phyloP scores from a whole-genome alignment of 2,113 vertebrate species.

The Pontoporia blainvillei region DNA sequence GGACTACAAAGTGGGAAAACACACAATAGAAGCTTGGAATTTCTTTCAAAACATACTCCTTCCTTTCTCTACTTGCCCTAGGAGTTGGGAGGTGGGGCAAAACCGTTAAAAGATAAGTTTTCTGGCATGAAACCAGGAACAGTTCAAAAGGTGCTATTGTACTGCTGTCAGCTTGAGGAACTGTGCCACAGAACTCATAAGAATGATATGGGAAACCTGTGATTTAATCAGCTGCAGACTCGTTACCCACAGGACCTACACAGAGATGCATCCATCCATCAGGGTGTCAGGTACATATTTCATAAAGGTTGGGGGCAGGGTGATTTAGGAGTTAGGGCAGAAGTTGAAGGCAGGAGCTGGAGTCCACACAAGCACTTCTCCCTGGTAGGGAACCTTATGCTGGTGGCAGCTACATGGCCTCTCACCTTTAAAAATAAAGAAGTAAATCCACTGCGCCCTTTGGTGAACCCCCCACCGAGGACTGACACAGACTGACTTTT shows the following conservation, averaged over 20 bases:
- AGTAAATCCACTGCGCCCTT: not conserved
- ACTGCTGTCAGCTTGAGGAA: slow-evolving; percentile 38
- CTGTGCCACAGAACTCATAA: not conserved
- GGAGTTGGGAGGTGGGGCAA: not conserved
- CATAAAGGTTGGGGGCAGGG: not conserved
- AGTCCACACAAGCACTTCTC: not conserved
- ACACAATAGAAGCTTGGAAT: slow-evolving; percentile 21
- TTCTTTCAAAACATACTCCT: slow-evolving; percentile 44
- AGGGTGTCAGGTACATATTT: not conserved
- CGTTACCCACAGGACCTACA: not conserved
- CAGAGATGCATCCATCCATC: not conserved
- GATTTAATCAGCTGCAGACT: slow-evolving; percentile 23
- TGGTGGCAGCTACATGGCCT: not conserved
- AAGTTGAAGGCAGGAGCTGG: not conserved
- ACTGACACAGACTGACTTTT: not conserved
- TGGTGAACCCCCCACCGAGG: not conserved
- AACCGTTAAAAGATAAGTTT: slow-evolving; percentile 46
- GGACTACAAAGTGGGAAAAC: not conserved
- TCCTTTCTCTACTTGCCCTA: slow-evolving; percentile 21
- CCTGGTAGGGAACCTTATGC: not conserved
- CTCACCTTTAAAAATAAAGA: not conserved
- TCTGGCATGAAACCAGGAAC: slow-evolving; percentile 45
- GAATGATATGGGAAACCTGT: slow-evolving; percentile 28
- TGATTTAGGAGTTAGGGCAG: not conserved
- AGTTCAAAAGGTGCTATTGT: slow-evolving; percentile 47